Conservation (phyloP, 2,797 vertebrate genomes). For the Megalops cyprinoides region DNA sequence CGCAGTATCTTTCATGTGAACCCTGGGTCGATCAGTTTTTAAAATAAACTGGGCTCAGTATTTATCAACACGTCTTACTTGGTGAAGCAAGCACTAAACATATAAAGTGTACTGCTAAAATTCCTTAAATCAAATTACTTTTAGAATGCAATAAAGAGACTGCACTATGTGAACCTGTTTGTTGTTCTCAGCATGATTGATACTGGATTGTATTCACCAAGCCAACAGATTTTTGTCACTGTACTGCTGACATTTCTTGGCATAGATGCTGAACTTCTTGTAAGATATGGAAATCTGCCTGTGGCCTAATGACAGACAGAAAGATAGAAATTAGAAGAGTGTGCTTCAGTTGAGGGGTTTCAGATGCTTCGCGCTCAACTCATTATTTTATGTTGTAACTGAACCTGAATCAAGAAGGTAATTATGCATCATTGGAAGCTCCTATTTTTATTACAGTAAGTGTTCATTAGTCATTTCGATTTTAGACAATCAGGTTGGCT, state of each 20-base stretch:
- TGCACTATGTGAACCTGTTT: too few relatives aligned
- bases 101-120: too few relatives aligned
- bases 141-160: not conserved
- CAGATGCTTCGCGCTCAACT: not conserved
- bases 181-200: too few relatives aligned
- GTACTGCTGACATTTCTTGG: not conserved
- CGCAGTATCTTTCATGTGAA: too few relatives aligned
- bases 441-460: conserved; percentile 1
- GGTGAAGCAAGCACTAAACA: too few relatives aligned
- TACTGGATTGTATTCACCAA: too few relatives aligned
- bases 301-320: not conserved
- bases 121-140: not conserved
- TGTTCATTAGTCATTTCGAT: not conserved
- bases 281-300: not conserved
- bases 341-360: not conserved
- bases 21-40: too few relatives aligned
- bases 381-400: not conserved
- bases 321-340: not conserved
- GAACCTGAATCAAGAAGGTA: not conserved
- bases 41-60: too few relatives aligned
- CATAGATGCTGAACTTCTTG: not conserved
- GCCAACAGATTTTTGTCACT: too few relatives aligned
- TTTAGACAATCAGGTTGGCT: not conserved
- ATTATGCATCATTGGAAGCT: not conserved
- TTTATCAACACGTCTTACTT: too few relatives aligned